phyloP scores from a whole-genome alignment of 2,888 invertebrate genomes.

The Nemotelus pantherinus region DNA sequence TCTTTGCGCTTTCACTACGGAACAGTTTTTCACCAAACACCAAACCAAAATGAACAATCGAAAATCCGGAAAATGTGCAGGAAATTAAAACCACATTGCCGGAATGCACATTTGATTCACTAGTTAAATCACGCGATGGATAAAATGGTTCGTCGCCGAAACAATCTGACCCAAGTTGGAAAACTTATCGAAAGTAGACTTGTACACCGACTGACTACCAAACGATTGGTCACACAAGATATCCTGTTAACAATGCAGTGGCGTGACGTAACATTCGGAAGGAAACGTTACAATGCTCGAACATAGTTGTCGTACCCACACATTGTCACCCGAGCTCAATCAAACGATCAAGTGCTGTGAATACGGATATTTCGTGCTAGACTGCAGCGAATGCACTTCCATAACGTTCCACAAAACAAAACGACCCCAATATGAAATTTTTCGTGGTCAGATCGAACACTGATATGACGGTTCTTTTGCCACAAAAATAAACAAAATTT shows the following conservation, averaged over 20 bases:
- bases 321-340: conserved; percentile 13
- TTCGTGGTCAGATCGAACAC: neutral
- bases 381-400: neutral
- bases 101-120: conserved; percentile 29
- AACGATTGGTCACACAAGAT: too few species aligned
- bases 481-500: neutral
- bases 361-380: neutral
- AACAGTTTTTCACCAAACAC: neutral
- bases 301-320: neutral
- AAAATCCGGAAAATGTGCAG: conserved; percentile 11
- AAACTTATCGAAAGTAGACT: neutral
- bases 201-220: neutral
- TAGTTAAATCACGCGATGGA: conserved; percentile 19
- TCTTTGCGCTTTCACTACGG: neutral
- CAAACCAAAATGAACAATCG: conserved; percentile 14
- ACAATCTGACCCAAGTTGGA: too few species aligned
- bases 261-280: conserved; percentile 15
- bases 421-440: neutral
- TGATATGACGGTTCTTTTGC: neutral
- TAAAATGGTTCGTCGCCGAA: neutral
- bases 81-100: conserved; percentile 35
- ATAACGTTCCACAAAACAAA: neutral
- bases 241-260: neutral
- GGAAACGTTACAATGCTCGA: conserved; percentile 13
- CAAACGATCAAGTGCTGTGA: conserved; percentile 30